Base-by-base conservation (phyloP, 2,113 vertebrate species). In the Podiceps cristatus region DNA sequence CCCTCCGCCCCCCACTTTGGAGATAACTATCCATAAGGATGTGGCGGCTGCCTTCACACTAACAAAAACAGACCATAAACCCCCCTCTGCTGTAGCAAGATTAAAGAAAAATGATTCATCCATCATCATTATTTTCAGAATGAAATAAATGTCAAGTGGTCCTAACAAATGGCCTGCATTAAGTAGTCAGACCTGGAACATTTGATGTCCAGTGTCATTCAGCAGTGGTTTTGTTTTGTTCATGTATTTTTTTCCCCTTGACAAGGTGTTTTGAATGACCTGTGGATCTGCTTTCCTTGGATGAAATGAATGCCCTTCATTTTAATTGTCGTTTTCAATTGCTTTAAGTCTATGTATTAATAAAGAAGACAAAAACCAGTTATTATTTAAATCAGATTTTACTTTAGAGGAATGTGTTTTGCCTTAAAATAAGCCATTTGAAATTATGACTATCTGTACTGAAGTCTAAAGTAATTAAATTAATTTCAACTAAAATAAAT, bases 81-180 rank as follows among this genome's bases (percentile, higher is more conserved):
- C 23, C 37, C 37, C 50, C 13, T 31, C 18, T 14, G 5, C 29
- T 64, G 12, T 2, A 60, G 35, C 4, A 53, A 90, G 28, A 60
- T 28, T 60, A 76, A 76, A 56, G 35, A 52, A 68, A 87, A 86
- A 86, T 44, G 0, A 49, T 6, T 77, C 45, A 86, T 88, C 87
- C 68, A 81, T 88, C 88, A 93, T 14, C 80, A 87, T 66, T 95
- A 81, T 88, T 97, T 96, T 84, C 62, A 78, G 86, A 95, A 68
- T 94, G 33, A 92, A 95, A 94, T 91, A 93, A 95, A 88, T 66
- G 63, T 77, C 95, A 95, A 83, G 33, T 86, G 49, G 44, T 90
- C 86, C 93, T 85, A 67, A 86, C 52, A 95, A 96, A 96, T 77
- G 74, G 71, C 86, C 84, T 96, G 45, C 78, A 94, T 94, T 97